Evolutionary conservation across 2,113 vertebrate species (phyloP), one percentile per base, ranked within the genome.

Genomic region (Oryzias curvinotus): DNA sequence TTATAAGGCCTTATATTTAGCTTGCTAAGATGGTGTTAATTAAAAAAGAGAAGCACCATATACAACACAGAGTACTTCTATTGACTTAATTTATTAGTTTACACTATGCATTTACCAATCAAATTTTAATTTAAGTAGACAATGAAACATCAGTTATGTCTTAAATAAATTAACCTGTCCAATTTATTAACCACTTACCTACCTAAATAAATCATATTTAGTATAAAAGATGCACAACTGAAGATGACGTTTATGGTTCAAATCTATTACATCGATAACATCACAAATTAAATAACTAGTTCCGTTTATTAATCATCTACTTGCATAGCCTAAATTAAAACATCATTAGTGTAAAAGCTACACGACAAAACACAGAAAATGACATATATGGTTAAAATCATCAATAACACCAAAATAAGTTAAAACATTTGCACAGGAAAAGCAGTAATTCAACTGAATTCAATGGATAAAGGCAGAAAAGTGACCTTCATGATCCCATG

Each of bases 381-480:
- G 26, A 25, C 50, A 21, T 21, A 14, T 1, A 36, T 14, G 12
- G n/a, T 8, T 0, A 48, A 62, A 52, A 72, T 65, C 2, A 62
- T 84, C 80, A 79, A 89, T 86, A 77, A 82, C 5, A n/a, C 58
- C 17, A 53, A 15, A 83, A 74, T 80, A 85, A 84, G 65, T 84
- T 71, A 71, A 44, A 78, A 48, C 14, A 70, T 53, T 23, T 61
- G 30, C 26, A 71, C 7, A 26, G 21, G 21, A 57, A 71, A 64
- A 6, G 6, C 15, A 68, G 4, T 53, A 48, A 55, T 48, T 73
- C 59, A 50, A 12, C 47, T 17, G 49, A 61, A 55, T 48, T 56
- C 44, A 28, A 42, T 14, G 63, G 62, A 1, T 46, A 75, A 23
- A 58, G 56, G 61, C 65, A 69, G 26, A 63, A 25, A 41, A 62